Conservation (phyloP, 2,113 vertebrate genomes). For the Panthera tigris region DNA sequence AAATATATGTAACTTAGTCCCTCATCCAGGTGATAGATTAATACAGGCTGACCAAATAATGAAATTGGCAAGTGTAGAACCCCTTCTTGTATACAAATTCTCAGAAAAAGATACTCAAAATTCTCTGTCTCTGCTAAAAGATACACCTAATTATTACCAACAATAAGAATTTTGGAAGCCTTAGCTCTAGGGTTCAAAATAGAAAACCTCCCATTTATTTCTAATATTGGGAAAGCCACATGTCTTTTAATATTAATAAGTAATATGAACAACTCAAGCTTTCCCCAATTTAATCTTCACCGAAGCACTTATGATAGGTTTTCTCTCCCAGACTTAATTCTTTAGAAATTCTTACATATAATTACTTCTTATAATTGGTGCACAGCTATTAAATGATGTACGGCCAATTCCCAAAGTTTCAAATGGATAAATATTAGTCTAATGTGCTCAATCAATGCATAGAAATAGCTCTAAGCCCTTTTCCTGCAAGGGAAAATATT, state of each 20-base stretch:
- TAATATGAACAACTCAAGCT: conserved; percentile 63
- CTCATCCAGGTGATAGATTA: not conserved
- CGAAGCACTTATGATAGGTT: conserved; percentile 75
- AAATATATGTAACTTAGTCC: not conserved
- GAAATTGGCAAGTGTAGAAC: not conserved
- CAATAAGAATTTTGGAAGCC: conserved; percentile 28
- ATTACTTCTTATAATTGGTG: conserved; percentile 83
- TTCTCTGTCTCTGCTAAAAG: not conserved
- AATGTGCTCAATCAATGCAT: conserved; percentile 86
- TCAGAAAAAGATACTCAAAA: not conserved
- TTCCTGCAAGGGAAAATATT: conserved; percentile 85
- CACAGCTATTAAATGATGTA: conserved; percentile 82
- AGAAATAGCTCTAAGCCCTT: conserved; percentile 85
- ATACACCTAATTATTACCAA: not conserved
- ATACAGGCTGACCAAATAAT: no score
- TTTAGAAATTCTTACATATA: conserved; percentile 81
- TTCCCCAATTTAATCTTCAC: conserved; percentile 79
- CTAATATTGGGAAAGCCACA: conserved; percentile 46
- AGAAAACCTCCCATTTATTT: conserved; percentile 56
- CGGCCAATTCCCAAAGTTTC: conserved; percentile 80
- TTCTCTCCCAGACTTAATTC: conserved; percentile 75
- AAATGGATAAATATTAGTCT: conserved; percentile 87
- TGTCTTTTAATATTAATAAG: conserved; percentile 76
- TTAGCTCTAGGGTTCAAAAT: conserved; percentile 4
- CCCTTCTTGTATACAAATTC: not conserved